Evolutionary conservation across 2,888 invertebrate genomes (phyloP).

Genomic region (Lingula anatina): DNA sequence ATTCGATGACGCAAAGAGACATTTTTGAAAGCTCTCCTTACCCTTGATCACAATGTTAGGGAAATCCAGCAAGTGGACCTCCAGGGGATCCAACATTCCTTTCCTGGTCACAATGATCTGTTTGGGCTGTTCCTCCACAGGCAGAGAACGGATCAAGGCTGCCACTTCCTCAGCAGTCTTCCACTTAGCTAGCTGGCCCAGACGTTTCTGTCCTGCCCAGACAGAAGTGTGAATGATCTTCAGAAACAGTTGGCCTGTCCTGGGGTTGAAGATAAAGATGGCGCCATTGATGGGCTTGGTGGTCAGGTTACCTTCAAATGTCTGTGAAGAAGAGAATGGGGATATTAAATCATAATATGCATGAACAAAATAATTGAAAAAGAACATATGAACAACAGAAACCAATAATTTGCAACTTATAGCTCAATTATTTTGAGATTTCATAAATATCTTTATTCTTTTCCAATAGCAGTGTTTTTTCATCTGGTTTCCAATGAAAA

Average conservation of each 20-base stretch:
- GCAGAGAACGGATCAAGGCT: slow-evolving; percentile 94
- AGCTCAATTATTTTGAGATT: too few species aligned
- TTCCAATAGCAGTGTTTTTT: too few species aligned
- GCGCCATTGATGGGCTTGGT: slow-evolving; percentile 99
- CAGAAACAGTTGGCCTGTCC: slow-evolving; percentile 96
- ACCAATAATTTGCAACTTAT: too few species aligned
- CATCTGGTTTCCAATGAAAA: too few species aligned
- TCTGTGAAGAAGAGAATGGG: slow-evolving; percentile 53
- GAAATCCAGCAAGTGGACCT: slow-evolving; percentile 98
- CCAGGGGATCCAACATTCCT: slow-evolving; percentile 99
- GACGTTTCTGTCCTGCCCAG: slow-evolving; percentile 99
- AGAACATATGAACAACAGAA: not conserved
- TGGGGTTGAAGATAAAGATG: slow-evolving; percentile 98
- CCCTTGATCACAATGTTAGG: slow-evolving; percentile 99
- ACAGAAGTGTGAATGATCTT: slow-evolving; percentile 99
- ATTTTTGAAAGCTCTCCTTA: too few species aligned
- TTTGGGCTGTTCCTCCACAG: slow-evolving; percentile 99
- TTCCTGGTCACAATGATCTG: slow-evolving; percentile 99
- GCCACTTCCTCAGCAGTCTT: slow-evolving; percentile 99
- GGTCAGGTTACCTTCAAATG: slow-evolving; percentile 97
- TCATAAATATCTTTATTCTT: too few species aligned
- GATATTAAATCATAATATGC: not conserved
- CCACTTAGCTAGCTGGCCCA: slow-evolving; percentile 99
- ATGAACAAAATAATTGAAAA: not conserved
- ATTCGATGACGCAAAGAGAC: too few species aligned